These are phyloP conservation scores for Drosophila sturtevanti DNA, from an alignment of 1,140 invertebrate genomes.

Conservation along the genomic window DNA sequence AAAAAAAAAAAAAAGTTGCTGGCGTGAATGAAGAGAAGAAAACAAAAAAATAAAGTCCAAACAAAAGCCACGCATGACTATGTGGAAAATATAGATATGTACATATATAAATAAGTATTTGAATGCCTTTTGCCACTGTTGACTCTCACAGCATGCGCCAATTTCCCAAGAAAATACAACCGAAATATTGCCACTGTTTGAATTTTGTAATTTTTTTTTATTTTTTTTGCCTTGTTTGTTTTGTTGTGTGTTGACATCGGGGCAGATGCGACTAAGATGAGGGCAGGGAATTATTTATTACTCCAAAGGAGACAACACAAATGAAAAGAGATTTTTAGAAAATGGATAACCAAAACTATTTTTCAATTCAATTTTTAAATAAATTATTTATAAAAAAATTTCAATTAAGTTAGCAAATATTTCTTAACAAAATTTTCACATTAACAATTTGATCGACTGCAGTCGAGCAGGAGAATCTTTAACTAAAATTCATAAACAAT, in stretches of 20 bases:
- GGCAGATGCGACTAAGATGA: constrained; percentile 20
- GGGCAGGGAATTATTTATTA: constrained; percentile 30
- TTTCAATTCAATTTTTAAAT: no score
- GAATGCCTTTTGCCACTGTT: constrained; percentile 20
- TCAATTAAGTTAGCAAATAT: no score
- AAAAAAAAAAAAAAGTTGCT: constrained; percentile 10
- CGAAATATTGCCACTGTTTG: constrained; percentile 76
- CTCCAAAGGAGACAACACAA: not conserved
- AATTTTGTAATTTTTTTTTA: constrained; percentile 20
- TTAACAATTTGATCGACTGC: no score
- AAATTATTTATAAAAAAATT: no score
- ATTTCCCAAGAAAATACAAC: constrained; percentile 72
- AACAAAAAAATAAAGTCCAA: constrained; percentile 39
- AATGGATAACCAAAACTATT: no score
- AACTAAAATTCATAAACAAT: no score
- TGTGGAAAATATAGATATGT: constrained; percentile 66
- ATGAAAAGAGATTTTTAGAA: not conserved
- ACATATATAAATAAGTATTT: not conserved
- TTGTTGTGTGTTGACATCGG: constrained; percentile 48
- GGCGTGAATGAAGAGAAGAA: constrained; percentile 50
- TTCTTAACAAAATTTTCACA: no score
- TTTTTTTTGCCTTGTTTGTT: constrained; percentile 38
- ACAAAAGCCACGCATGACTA: constrained; percentile 74
- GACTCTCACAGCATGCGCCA: constrained; percentile 76
- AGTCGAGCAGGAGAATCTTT: no score